Evolutionary conservation across 2,888 invertebrate genomes (phyloP).

Genomic region (Apocheima hispidaria): DNA sequence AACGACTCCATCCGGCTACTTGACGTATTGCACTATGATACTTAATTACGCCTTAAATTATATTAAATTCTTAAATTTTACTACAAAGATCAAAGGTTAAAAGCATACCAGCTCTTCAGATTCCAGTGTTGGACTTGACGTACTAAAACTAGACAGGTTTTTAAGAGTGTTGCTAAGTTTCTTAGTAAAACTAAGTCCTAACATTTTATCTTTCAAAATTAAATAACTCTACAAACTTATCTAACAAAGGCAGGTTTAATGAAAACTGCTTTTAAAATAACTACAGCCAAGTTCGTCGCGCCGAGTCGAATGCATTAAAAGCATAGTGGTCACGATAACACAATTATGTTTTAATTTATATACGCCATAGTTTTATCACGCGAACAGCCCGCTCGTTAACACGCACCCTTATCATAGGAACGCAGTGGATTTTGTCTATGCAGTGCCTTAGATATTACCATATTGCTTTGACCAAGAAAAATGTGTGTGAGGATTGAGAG

Average conservation of each 20-base stretch:
- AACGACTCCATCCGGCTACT: no score
- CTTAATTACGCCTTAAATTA: no score
- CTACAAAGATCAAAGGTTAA: no score
- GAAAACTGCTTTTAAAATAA: slow-evolving; percentile 39
- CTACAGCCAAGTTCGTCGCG: slow-evolving; percentile 50
- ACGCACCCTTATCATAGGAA: slow-evolving; percentile 81
- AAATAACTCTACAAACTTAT: slow-evolving; percentile 5
- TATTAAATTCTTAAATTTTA: no score
- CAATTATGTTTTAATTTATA: slow-evolving; percentile 86
- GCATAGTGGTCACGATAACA: slow-evolving; percentile 83
- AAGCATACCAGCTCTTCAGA: no score
- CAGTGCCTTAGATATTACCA: slow-evolving; percentile 12
- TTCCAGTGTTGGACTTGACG: no score
- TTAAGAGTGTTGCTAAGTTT: no score
- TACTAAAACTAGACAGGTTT: no score
- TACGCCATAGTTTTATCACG: slow-evolving; percentile 76
- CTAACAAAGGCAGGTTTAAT: slow-evolving; percentile 19
- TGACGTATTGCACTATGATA: no score
- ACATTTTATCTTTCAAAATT: no score
- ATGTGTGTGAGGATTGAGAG: no score
- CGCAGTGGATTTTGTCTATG: slow-evolving; percentile 20
- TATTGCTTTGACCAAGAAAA: neutral
- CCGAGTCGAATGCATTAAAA: slow-evolving; percentile 71
- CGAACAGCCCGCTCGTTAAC: slow-evolving; percentile 67
- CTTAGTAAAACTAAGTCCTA: no score